phyloP scores from a whole-genome alignment of 2,888 invertebrate species.

The Pristionchus mayeri region DNA sequence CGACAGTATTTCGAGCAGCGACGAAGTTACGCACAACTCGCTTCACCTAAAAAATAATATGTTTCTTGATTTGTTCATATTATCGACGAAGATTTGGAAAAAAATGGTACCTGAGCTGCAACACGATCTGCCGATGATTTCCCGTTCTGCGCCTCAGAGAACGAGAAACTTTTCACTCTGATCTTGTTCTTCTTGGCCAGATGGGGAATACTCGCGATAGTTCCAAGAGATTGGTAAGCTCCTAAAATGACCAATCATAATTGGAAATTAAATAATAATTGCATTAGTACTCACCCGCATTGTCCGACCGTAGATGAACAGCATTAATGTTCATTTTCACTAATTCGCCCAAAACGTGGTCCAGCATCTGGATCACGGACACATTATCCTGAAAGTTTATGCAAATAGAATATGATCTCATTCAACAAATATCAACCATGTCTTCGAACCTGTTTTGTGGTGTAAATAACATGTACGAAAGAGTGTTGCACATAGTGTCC shows the following conservation, averaged over 20 bases:
- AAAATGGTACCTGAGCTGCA: neutral
- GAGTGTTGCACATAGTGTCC: neutral
- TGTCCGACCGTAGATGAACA: neutral
- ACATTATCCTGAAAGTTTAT: neutral
- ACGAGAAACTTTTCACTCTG: neutral
- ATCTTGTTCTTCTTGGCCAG: neutral
- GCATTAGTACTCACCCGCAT: neutral
- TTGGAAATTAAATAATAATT: no score
- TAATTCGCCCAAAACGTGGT: neutral
- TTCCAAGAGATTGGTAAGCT: neutral
- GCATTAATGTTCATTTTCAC: neutral
- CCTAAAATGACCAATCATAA: no score
- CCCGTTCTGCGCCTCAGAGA: neutral
- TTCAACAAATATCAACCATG: no score
- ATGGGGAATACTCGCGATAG: neutral
- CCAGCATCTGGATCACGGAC: neutral
- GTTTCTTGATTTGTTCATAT: no score
- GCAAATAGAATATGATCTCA: no score
- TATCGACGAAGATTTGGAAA: no score
- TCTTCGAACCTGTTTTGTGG: neutral
- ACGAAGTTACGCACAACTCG: no score
- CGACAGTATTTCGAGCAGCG: no score
- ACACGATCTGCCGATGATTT: neutral
- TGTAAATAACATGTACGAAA: neutral
- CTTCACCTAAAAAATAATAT: no score